phyloP scores from a whole-genome alignment of 2,797 vertebrate species.

The Neopelma chrysocephalum region DNA sequence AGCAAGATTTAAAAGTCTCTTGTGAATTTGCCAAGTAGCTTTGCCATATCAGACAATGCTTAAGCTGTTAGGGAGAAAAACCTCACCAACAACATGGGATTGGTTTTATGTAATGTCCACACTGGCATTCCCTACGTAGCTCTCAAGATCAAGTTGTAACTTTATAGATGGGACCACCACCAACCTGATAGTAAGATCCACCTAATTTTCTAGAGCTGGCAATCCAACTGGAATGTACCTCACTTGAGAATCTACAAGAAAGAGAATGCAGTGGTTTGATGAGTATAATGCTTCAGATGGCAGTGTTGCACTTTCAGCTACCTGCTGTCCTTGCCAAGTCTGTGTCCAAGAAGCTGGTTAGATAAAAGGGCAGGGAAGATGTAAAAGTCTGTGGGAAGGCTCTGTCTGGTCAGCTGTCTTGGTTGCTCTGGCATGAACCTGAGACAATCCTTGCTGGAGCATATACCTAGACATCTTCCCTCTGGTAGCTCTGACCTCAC shows the following conservation, averaged over 20 bases:
- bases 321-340: background rate
- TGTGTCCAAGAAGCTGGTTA: background rate
- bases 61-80: background rate
- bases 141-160: background rate
- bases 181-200: background rate
- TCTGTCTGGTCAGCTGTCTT: background rate
- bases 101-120: background rate
- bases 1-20: background rate
- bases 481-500: background rate
- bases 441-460: background rate
- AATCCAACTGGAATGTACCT: background rate
- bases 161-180: background rate
- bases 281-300: background rate
- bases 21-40: background rate
- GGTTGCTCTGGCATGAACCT: background rate
- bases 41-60: background rate
- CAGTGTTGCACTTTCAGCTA: background rate
- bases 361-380: background rate
- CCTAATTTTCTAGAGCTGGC: background rate
- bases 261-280: background rate
- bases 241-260: background rate
- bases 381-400: background rate
- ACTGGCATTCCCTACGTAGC: rapidly evolving
- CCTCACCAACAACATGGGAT: background rate
- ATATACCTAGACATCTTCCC: background rate